Evolutionary conservation across 2,888 invertebrate genomes (phyloP), one percentile per base, ranked within the genome.

Genomic region (Glyphotaelius pellucidus): DNA sequence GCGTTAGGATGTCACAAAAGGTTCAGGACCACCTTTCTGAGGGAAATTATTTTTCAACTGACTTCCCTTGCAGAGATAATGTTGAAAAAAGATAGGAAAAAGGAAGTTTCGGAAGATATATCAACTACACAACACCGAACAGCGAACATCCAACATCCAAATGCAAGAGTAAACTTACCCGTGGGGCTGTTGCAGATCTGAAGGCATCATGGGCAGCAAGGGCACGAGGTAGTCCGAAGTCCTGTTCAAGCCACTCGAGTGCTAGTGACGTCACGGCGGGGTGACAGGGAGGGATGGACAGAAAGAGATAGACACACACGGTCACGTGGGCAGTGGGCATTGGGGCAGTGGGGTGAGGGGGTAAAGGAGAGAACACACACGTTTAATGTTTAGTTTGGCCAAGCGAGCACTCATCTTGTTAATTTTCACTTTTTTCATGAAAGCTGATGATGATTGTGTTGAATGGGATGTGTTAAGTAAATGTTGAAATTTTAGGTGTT

Each of bases 151-250:
- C 38, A 85, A 42, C 30, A 42, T 35, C 47, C 30, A 42, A 42
- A 42, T 86, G 67, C 67, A 67, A 81, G 31, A 81, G 15, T 7
- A 30, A 25, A 88, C 91, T 91, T 89, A 91, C 91, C 91, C 91
- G 3, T 88, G 67, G 3, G 52, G 79, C 67, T 85, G 83, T 25
- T 38, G 67, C 30, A 87, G 19, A 5, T 52, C 88, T 5, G 81
- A 52, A 9, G 88, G 52, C 90, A 79, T 31, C 86, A 92, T 80
- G 11, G 95, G 95, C 94, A 95, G 95, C 95, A 95, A 95, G 94
- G 96, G 96, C 95, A 96, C 96, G 94, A 96, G 95, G 95, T 96
- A 96, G 95, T 96, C 96, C 94, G 95, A 95, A 94, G 95, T 95
- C 87, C 92, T 90, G 95, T 15, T 30, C 87, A 35, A 12, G 52